These are phyloP conservation scores for Mesocricetus auratus DNA, from an alignment of 2,113 vertebrate genomes.

Conservation along the genomic window DNA sequence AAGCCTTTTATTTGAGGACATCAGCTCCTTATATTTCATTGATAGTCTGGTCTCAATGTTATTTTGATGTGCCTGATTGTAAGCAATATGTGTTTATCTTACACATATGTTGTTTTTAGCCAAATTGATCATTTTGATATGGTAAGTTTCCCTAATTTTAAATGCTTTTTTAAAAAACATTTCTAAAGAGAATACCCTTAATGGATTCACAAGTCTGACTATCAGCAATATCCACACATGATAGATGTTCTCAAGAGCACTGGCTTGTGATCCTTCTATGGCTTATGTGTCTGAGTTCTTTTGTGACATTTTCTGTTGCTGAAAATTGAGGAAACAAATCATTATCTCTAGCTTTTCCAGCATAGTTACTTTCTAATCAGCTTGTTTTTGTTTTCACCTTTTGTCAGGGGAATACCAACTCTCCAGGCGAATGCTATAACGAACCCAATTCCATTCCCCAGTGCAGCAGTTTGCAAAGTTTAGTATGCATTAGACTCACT, in stretches of 20 bases:
- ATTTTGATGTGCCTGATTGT: constrained; percentile 16
- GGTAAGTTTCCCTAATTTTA: constrained; percentile 60
- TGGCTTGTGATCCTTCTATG: neutral
- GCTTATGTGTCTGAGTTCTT: constrained; percentile 14
- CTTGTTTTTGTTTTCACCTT: constrained; percentile 59
- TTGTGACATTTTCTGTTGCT: constrained; percentile 27
- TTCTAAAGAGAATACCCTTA: constrained; percentile 53
- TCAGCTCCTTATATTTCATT: neutral
- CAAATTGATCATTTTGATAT: constrained; percentile 45
- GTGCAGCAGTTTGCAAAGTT: neutral
- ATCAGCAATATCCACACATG: constrained; percentile 3
- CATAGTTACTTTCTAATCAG: constrained; percentile 48
- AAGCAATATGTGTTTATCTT: constrained; percentile 61
- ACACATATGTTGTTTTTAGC: constrained; percentile 65
- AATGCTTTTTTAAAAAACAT: constrained; percentile 63
- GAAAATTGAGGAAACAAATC: constrained; percentile 31
- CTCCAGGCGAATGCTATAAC: neutral
- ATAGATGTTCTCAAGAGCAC: neutral
- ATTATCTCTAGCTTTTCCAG: constrained; percentile 46
- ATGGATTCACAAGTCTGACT: constrained; percentile 46
- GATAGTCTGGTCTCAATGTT: constrained; percentile 10
- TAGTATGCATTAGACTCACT: neutral
- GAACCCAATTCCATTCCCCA: constrained; percentile 22
- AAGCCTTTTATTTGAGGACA: neutral
- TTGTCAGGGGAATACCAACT: neutral